Evolutionary conservation across 2,888 invertebrate species (phyloP), one percentile per base, ranked within the genome.

Genomic region (Aleiodes alternator): DNA sequence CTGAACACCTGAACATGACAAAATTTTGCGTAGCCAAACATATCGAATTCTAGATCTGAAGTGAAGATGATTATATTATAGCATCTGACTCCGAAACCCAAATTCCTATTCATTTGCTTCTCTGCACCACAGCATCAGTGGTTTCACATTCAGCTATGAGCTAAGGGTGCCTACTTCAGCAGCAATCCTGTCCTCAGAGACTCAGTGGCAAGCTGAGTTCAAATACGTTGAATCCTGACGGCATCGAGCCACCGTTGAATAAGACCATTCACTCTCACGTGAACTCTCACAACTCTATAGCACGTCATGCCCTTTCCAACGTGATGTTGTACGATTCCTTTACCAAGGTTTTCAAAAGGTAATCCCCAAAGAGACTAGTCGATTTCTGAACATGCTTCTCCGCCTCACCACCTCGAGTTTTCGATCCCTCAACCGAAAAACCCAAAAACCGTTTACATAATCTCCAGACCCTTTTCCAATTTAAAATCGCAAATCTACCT

Each of bases 121-220:
- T 51, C 34, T 66, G 8, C 50, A 29, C 11, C 29, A 29, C 34
- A 50, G 8, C 50, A 29, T 16, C 29, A 29, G 23, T 50, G 50
- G 6, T 8, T 48, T 11, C 23, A 50, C 29, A 66, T 14, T 16
- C 7, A 68, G 48, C 29, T 31, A 9, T 68, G 4, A 3, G 8
- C 50, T 50, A 31, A 5, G 16, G 48, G 51, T 68, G 68, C 16
- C 50, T 50, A n/a, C 31, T 51, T 68, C 7, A n/a, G 11, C 16
- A n/a, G 1, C 29, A 29, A 68, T 7, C 5, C 31, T 23, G 23
- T 50, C 68, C 51, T 31, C 14, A 11, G 68, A 51, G 51, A 50
- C 29, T 66, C 75, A 69, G 78, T 55, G 78, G 78, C 71, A 70
- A 76, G 76, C 78, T 80, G 79, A 81, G 80, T 80, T 78, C 78